Evolutionary conservation across 2,797 vertebrate species (phyloP).

Genomic region (Bryconaethiops microstoma): DNA sequence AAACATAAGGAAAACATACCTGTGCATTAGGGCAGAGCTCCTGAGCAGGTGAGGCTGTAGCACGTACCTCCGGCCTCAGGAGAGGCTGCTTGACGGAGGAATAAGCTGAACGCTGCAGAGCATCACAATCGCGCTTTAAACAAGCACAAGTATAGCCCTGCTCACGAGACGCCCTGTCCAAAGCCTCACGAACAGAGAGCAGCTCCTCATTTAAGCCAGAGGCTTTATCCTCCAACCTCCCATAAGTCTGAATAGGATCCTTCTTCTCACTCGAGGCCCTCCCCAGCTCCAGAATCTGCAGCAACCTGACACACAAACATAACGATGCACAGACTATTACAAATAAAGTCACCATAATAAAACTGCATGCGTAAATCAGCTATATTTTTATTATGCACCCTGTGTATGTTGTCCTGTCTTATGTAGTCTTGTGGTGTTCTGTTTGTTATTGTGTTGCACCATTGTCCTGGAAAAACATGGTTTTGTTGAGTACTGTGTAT

Average conservation of each 20-base stretch:
- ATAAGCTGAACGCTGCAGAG: slow-evolving; percentile 78
- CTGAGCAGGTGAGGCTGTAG: slow-evolving; percentile 65
- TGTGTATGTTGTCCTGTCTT: too few species aligned
- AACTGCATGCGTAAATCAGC: too few species aligned
- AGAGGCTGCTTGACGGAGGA: slow-evolving; percentile 81
- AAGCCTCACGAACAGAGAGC: slow-evolving; percentile 69
- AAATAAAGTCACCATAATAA: not conserved
- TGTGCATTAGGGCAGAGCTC: slow-evolving; percentile 80
- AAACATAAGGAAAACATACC: slow-evolving; percentile 68
- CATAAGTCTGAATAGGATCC: slow-evolving; percentile 86
- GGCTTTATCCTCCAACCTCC: slow-evolving; percentile 79
- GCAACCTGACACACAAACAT: slow-evolving; percentile 75
- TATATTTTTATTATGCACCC: too few species aligned
- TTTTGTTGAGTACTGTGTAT: too few species aligned
- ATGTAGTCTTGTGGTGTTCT: too few species aligned
- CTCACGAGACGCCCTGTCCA: slow-evolving; percentile 72
- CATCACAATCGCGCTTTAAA: slow-evolving; percentile 75
- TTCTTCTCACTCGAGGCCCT: slow-evolving; percentile 64
- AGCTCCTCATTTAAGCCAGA: slow-evolving; percentile 76
- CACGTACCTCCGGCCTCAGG: slow-evolving; percentile 83
- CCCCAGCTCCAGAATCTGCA: slow-evolving; percentile 80
- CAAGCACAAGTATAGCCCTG: slow-evolving; percentile 73
- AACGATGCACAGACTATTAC: not conserved
- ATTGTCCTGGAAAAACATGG: too few species aligned
- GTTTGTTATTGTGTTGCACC: too few species aligned